Evolutionary conservation across 2,113 vertebrate species (phyloP).

Genomic region (Numenius arquata): DNA sequence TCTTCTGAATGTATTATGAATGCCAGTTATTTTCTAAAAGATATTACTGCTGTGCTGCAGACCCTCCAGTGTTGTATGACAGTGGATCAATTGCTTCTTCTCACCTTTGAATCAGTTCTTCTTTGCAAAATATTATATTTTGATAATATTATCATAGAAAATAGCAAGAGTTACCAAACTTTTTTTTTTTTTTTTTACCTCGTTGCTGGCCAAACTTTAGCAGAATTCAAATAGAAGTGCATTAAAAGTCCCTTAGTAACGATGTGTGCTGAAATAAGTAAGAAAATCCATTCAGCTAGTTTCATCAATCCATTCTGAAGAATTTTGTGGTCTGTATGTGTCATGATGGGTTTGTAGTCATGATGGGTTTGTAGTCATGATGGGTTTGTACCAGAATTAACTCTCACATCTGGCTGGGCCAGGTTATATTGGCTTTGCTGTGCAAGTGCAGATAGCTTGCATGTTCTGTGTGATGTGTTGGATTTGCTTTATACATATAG

Average conservation of each 20-base stretch:
- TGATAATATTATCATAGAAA: background rate
- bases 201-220: background rate
- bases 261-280: background rate
- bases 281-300: background rate
- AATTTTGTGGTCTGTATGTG: background rate
- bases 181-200: background rate
- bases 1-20: background rate
- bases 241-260: background rate
- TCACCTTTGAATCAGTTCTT: background rate
- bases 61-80: background rate
- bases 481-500: background rate
- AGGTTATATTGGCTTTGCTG: background rate
- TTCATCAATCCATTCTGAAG: background rate
- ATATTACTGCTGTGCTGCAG: background rate
- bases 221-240: background rate
- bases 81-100: background rate
- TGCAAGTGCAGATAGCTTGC: background rate
- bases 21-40: background rate
- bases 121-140: background rate
- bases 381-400: background rate
- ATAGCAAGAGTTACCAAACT: background rate
- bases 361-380: no score
- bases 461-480: background rate
- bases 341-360: background rate
- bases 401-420: fast-evolving